Conservation (phyloP, 1,140 invertebrate species). For the Asobara japonica region DNA sequence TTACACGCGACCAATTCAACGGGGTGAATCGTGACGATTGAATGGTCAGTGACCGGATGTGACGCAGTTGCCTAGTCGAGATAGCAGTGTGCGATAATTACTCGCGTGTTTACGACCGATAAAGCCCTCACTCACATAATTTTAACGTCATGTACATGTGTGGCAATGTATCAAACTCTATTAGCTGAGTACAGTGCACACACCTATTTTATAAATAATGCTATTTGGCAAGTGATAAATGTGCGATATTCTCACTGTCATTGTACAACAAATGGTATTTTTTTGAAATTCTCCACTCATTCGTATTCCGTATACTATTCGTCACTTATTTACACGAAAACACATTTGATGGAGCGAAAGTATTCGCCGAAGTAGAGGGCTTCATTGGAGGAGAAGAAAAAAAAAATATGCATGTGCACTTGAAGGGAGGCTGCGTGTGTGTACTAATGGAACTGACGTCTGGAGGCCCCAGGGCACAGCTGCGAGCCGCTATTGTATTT, state of each 20-base stretch:
- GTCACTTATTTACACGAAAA: no score
- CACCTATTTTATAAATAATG: not conserved
- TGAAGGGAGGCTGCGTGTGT: not conserved
- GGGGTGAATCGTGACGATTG: conserved; percentile 52
- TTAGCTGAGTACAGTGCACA: not conserved
- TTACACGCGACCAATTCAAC: conserved; percentile 3
- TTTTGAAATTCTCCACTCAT: no score
- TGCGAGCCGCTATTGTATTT: conserved; percentile 38
- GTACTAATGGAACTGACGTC: conserved; percentile 18
- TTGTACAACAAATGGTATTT: no score
- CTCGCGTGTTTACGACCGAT: conserved; percentile 56
- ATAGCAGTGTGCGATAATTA: conserved; percentile 54
- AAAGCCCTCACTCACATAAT: conserved; percentile 35
- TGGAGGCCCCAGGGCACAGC: conserved; percentile 32
- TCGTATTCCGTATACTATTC: no score
- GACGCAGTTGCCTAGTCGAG: conserved; percentile 47
- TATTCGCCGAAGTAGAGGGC: not conserved
- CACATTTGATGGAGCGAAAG: not conserved
- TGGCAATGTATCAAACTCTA: not conserved
- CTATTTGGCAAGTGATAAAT: not conserved
- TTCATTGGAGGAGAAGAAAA: not conserved
- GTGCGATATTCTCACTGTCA: not conserved
- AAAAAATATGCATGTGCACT: not conserved
- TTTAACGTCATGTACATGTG: not conserved
- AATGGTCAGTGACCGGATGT: conserved; percentile 62